These are phyloP conservation scores for Xiphophorus couchianus DNA, from an alignment of 2,113 vertebrate species.

Conservation along the genomic window DNA sequence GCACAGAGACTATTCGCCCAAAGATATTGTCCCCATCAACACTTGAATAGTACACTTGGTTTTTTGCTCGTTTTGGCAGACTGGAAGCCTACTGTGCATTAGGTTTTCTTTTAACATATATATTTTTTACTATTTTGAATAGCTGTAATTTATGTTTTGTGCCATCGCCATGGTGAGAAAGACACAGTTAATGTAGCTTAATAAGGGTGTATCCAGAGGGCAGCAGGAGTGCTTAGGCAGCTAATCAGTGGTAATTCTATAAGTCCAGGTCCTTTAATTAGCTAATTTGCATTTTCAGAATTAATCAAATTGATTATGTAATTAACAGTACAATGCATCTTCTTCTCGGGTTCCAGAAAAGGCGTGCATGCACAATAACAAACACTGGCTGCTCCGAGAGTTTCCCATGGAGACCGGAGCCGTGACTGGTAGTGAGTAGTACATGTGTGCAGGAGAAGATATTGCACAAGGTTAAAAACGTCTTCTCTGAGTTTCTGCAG, in stretches of 20 bases:
- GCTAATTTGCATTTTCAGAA: constrained; percentile 81
- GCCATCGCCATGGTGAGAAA: constrained; percentile 45
- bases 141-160: constrained; percentile 43
- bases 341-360: constrained; percentile 48
- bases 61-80: constrained; percentile 8
- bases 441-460: constrained; percentile 40
- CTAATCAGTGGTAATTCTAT: constrained; percentile 82
- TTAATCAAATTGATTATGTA: constrained; percentile 83
- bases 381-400: constrained; percentile 2
- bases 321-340: constrained; percentile 77
- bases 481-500: constrained; percentile 55
- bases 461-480: constrained; percentile 71
- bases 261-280: constrained; percentile 80
- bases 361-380: constrained; percentile 1
- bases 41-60: constrained; percentile 11
- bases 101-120: not conserved
- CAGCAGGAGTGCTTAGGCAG: constrained; percentile 70
- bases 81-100: constrained; percentile 3
- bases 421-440: constrained; percentile 51
- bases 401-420: constrained; percentile 40
- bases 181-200: constrained; percentile 67
- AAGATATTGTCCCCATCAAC: constrained; percentile 16
- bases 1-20: constrained; percentile 21
- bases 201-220: constrained; percentile 67
- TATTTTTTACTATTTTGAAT: constrained; percentile 29